Base-by-base conservation (phyloP, 2,113 vertebrate genomes). In the Malurus elegans region DNA sequence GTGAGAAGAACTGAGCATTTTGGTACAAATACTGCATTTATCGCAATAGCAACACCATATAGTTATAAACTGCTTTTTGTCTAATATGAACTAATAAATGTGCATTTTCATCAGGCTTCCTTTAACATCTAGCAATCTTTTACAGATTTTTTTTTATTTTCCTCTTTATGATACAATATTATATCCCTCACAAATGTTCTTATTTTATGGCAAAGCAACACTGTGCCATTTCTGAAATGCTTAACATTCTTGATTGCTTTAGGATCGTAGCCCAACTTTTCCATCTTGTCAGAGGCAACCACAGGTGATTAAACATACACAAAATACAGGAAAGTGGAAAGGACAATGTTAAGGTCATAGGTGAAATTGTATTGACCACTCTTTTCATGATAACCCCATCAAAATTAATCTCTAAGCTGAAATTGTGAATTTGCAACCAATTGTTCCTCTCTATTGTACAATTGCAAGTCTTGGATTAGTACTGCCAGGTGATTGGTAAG, bases 1-100 rank as follows among this genome's bases (percentile, higher is more conserved):
- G 45, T 74, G 62, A 91, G 84, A 88, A 40, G 78, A 88, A 90
- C 95, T 84, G 93, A 97, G 92, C 32, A 4, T 93, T 95, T 96
- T 91, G 50, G 74, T 83, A 79, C 73, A 95, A 93, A 93, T 82
- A 56, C 42, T 73, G 20, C 62, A 65, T 87, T 96, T 95, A 86
- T 92, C 79, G 0, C 80, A 93, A 75, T 26, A 95, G 73, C 56
- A 29, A 65, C 3, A 10, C 45, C 79, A 38, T 28, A 75, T 45
- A 93, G 69, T 81, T 75, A 73, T 67, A 84, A 85, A 88, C 80
- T 19, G 14, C 34, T 94, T 95, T 95, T 93, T 88, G 34, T 83
- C 78, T 85, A 90, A 90, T 79, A 74, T 29, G 72, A 94, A 58
- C 64, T 90, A 83, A 89, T 75, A 90, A 80, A 88, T 85, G 64